phyloP scores from a whole-genome alignment of 2,113 vertebrate genomes.

The Amphilophus citrinellus region DNA sequence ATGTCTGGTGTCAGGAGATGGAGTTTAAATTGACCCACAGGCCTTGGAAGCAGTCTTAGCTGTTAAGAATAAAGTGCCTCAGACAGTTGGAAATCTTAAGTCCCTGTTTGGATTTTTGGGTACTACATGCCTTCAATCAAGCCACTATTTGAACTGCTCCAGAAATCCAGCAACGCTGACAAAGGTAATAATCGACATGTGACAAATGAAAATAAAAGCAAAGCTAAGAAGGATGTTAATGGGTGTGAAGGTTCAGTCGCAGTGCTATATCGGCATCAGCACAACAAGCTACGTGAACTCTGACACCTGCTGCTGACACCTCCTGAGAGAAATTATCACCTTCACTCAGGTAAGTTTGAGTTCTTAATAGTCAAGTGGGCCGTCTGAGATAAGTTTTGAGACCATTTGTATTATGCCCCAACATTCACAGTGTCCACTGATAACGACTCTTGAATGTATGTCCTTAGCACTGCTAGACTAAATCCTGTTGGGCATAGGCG shows the following conservation, averaged over 20 bases:
- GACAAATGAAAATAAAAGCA: background rate
- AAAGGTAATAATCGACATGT: background rate
- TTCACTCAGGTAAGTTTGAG: background rate
- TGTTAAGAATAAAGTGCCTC: no score
- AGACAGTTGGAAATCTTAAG: no score
- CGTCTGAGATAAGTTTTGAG: background rate
- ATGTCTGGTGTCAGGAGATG: background rate
- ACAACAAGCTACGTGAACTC: background rate
- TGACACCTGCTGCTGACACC: background rate
- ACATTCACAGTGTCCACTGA: background rate
- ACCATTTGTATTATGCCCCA: background rate
- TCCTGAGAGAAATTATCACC: background rate
- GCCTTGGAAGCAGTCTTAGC: background rate
- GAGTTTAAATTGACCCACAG: background rate
- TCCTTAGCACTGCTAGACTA: background rate
- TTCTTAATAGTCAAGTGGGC: background rate
- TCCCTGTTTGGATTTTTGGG: no score
- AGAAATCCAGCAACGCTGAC: no score
- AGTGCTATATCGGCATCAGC: background rate
- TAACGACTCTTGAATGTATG: background rate
- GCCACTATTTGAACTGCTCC: no score
- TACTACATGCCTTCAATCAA: no score
- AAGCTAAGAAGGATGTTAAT: background rate
- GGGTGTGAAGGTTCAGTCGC: no score
- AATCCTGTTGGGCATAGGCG: background rate